A percentile compares a stretch with the other conserved stretches of the same genome.
These are phyloP conservation scores for Mycetomoellerius zeteki DNA, from an alignment of 1,140 invertebrate genomes.

Conservation along the genomic window DNA sequence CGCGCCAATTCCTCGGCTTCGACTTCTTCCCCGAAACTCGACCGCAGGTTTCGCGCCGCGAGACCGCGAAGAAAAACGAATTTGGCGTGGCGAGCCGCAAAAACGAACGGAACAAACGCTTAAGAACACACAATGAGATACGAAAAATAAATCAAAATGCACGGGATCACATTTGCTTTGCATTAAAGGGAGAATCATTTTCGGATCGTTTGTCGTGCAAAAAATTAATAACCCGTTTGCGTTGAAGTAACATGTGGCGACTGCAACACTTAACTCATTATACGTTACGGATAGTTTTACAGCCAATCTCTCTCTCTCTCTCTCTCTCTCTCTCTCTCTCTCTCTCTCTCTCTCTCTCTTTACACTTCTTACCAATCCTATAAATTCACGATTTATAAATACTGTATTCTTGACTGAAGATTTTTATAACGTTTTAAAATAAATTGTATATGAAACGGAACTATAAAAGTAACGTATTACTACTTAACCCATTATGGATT, in stretches of 20 bases:
- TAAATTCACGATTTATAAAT: neutral
- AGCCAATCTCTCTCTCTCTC: no score
- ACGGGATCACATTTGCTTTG: conserved; percentile 61
- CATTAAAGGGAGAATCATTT: conserved; percentile 54
- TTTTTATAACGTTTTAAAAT: neutral
- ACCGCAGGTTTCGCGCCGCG: conserved; percentile 71
- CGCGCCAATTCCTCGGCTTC: conserved; percentile 62
- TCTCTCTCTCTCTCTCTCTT: no score
- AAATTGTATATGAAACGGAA: neutral
- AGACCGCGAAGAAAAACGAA: conserved; percentile 65
- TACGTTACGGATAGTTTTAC: conserved; percentile 12
- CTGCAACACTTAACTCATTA: conserved; percentile 47
- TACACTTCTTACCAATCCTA: neutral
- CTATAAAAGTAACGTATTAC: no score
- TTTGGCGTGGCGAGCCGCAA: conserved; percentile 27
- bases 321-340: no score
- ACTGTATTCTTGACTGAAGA: neutral
- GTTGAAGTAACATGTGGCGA: conserved; percentile 26
- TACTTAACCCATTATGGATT: conserved; percentile 42
- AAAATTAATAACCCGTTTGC: conserved; percentile 51
- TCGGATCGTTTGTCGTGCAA: conserved; percentile 47
- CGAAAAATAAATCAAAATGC: conserved; percentile 50
- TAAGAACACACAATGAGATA: conserved; percentile 56
- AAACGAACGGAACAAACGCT: conserved; percentile 54
- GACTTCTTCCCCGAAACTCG: conserved; percentile 69